Evolutionary conservation across 2,888 invertebrate species (phyloP), one percentile per base, ranked within the genome.

Genomic region (Polietes domitor): DNA sequence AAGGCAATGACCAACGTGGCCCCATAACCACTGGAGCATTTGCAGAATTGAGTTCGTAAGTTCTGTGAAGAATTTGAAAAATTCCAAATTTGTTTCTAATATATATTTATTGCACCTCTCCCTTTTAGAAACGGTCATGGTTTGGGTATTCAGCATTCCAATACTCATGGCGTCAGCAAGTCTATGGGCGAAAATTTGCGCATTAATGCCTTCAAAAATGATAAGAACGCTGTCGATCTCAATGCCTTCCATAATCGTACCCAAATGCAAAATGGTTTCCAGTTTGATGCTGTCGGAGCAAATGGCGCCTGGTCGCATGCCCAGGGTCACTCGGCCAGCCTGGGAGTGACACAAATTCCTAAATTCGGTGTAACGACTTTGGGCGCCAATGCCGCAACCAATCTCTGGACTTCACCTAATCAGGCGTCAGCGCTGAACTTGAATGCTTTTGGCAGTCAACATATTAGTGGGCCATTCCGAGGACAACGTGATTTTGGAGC

Each of bases 21-120:
- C 89, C 89, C 7, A 87, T 88, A 3, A 88, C 89, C 4, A 89
- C 87, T 4, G 90, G 90, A 10, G 86, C 87, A 1, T 89, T 87
- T 77, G 88, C 86, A 24, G 87, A 86, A 55, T 81, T 88, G 0
- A 91, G 89, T 78, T 86, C 87, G 90, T 90, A 87, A 88, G 88
- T 87, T 32, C 32, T 32, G 9, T 32, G 32, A 32, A n/a, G n/a
- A n/a, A n/a, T n/a, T 32, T 32, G 32, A 4, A 32, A 9, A 32
- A 32, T 9, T 6, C 5, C 32, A 32, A 9, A 32, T 6, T 9
- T 6, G 5, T 32, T 32, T 32, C 9, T 6, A 32, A 9, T 6
- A 6, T 32, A 9, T 32, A 6, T 32, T 32, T 9, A 4, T 32
- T 32, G n/a, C n/a, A n/a, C n/a, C 6, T 1, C n/a, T n/a, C n/a